Evolutionary conservation across 2,888 invertebrate genomes (phyloP), one percentile per base, ranked within the genome.

Genomic region (Leptinotarsa rubiginosa): DNA sequence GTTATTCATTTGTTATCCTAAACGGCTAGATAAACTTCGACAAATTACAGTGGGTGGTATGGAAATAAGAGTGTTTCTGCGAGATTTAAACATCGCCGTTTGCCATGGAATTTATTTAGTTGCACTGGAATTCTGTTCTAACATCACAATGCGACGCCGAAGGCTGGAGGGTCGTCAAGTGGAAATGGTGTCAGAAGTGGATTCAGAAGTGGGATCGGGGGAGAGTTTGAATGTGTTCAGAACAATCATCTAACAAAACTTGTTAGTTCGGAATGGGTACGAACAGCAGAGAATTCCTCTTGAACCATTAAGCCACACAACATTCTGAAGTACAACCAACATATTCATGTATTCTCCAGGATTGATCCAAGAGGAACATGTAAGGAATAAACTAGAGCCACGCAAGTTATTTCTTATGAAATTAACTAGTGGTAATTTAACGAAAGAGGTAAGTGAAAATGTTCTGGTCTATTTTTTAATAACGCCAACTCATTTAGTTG

Each of bases 1-100:
- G 71, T 71, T 71, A 74, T 74, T 71, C 74, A 74, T 74, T 74
- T 74, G 74, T 71, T 68, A 74, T 71, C 54, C 56, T 10, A 25
- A 41, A 68, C 66, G 52, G 66, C 69, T 47, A 73, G 74, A 70
- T 74, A 70, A 54, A 67, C 31, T 49, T 70, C 74, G 70, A 70
- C 74, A 70, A 70, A 74, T 74, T 52, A 70, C 70, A 54, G 22
- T 62, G 64, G 56, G 41, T 25, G 49, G 67, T 68, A 67, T 68
- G 73, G 65, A 69, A 69, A 64, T 67, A 47, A 47, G 65, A 52
- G 50, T 67, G 67, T 67, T 41, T 65, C 47, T 67, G 67, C 20
- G 67, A 67, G 50, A 52, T 50, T 65, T 65, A 22, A 67, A 52
- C 67, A 67, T 67, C 62, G 62, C 62, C 16, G 62, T 62, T 62